Evolutionary conservation across 2,797 vertebrate genomes (phyloP).

Genomic region (Oryzias sinensis): DNA sequence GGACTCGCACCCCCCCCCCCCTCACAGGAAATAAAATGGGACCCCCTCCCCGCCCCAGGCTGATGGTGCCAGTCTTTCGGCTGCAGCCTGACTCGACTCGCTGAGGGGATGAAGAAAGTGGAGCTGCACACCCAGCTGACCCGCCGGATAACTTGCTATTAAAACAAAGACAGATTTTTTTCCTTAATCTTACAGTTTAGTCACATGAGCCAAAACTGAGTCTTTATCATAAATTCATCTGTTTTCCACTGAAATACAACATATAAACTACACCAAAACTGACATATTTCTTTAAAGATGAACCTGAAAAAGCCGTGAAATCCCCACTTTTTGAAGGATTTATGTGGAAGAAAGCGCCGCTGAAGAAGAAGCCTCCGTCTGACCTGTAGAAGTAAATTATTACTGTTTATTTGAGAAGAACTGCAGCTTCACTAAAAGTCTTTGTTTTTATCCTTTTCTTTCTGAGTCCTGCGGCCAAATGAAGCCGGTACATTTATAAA

Average conservation of each 20-base stretch:
- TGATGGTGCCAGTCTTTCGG: conserved; percentile 25
- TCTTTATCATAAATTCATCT: no score
- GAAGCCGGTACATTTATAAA: no score
- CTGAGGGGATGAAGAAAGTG: no score
- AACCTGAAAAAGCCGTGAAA: neutral
- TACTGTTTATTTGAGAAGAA: neutral
- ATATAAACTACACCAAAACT: no score
- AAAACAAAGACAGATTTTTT: no score
- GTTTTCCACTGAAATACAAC: no score
- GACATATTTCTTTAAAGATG: neutral
- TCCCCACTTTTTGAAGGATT: neutral
- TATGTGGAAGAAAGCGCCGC: neutral
- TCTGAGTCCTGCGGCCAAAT: no score
- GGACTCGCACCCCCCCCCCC: conserved; percentile 1
- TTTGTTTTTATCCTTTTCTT: no score
- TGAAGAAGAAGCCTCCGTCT: neutral
- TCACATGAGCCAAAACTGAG: no score
- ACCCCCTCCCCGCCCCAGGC: conserved; percentile 1
- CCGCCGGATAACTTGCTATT: no score
- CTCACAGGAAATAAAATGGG: conserved; percentile 36
- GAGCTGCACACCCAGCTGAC: no score
- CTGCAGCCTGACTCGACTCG: neutral
- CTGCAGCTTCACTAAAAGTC: neutral
- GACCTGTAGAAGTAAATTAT: neutral
- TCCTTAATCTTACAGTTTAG: no score